Conservation (phyloP, 2,797 vertebrate species). For the Malurus splendens region DNA sequence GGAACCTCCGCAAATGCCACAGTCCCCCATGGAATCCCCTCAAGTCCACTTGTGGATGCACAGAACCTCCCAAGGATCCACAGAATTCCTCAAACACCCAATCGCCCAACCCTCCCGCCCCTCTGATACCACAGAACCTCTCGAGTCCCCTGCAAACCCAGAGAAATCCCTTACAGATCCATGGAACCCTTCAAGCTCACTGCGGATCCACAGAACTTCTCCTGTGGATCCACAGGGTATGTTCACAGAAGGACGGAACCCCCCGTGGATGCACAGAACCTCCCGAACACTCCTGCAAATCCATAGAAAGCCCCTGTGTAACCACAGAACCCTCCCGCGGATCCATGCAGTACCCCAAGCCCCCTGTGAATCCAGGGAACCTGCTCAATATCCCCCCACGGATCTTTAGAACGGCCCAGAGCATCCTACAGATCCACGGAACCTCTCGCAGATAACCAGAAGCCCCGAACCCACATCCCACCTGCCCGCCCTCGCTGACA, state of each 20-base stretch:
- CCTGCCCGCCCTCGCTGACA: not conserved
- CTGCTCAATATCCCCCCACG: fast-evolving
- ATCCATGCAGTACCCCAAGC: not conserved
- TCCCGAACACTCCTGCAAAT: no score
- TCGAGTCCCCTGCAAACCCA: no score
- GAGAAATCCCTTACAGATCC: not conserved
- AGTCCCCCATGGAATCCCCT: not conserved
- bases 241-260: not conserved
- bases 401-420: not conserved
- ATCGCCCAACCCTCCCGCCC: no score
- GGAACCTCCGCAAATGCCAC: not conserved
- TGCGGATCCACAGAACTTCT: not conserved
- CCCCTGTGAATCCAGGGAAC: not conserved
- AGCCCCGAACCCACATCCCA: not conserved
- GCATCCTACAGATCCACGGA: not conserved
- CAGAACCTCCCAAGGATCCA: not conserved
- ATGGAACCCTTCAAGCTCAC: not conserved
- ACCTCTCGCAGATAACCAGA: no score
- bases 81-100: not conserved
- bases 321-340: not conserved
- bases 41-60: not conserved
- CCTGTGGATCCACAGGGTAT: not conserved
- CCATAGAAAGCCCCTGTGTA: fast-evolving
- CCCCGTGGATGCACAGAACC: no score
- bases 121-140: not conserved